Base-by-base conservation (phyloP, 2,797 vertebrate genomes). In the Rousettus madagascariensis region DNA sequence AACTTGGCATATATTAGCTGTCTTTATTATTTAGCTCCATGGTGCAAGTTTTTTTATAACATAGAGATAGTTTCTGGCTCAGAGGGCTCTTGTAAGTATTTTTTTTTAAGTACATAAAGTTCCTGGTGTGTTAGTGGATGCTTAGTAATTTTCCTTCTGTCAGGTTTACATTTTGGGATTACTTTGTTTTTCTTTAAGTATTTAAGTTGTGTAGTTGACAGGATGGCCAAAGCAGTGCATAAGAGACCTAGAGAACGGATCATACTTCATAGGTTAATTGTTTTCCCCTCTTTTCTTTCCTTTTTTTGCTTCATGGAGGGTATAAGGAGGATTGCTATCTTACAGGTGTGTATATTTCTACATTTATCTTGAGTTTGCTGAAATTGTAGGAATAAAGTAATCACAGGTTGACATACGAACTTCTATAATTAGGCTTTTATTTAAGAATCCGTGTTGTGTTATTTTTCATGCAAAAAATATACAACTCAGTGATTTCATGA, bases 101-200 rank as follows among this genome's bases (percentile, higher is more conserved):
- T 77, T 26, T 43, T 78, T 36, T 86, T n/a, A 49, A 71, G 16
- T 61, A 46, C n/a, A 55, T 68, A 19, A 61, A 93, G 13, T 95
- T 26, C 66, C 53, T 71, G 6, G 36, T 38, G 22, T 55, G 53
- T 91, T 57, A 66, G 30, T n/a, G 78, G 30, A 28, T 9, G 49
- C 15, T 89, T 51, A 75, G 12, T 89, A 68, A 59, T 28, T 57
- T 90, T 86, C 65, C 8, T 2, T 16, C 36, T 84, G 49, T 49
- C 30, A 46, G 24, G 8, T 88, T 74, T 82, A 77, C 22, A 46
- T 89, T 65, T 93, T 61, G 90, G 75, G 55, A 33, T 72, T 86
- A 63, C 11, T 79, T 93, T 19, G 83, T 87, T 95, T 96, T 85
- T 41, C 26, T 86, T 66, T 68, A 19, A 94, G 4, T 79, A 82